Percentiles rank a stretch among this genome's conserved stretches.
Evolutionary conservation across 2,113 vertebrate species (phyloP).

Genomic region (Eublepharis macularius): DNA sequence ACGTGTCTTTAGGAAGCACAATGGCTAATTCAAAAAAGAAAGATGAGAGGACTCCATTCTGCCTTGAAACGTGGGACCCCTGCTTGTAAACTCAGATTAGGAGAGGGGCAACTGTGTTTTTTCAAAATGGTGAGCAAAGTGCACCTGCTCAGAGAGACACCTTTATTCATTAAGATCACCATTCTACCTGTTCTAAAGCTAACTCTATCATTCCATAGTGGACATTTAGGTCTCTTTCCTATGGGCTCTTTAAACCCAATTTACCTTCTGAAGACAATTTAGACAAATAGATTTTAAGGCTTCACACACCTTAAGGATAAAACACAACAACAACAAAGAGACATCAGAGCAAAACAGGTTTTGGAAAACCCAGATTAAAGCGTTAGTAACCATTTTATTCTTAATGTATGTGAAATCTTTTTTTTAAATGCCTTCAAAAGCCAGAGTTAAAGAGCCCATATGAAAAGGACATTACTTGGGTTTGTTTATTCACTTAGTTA

Average conservation of each 20-base stretch:
- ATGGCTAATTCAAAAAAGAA: background rate
- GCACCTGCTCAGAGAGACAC: background rate
- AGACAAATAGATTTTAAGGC: no score
- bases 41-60: conserved; percentile 3
- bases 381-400: no score
- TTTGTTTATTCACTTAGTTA: no score
- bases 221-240: no score
- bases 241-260: no score
- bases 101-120: background rate
- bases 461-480: no score
- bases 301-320: no score
- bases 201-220: no score
- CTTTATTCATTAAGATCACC: background rate
- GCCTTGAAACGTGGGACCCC: background rate
- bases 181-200: background rate
- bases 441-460: no score
- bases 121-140: background rate
- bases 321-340: background rate
- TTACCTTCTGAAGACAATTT: no score
- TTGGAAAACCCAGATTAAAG: background rate
- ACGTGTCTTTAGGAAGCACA: background rate
- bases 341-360: background rate
- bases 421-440: no score
- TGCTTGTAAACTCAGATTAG: background rate
- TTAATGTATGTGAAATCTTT: no score